Percentiles rank a stretch among this genome's conserved stretches.
Evolutionary conservation across 2,888 invertebrate genomes (phyloP).

Genomic region (Nycteola revayana): DNA sequence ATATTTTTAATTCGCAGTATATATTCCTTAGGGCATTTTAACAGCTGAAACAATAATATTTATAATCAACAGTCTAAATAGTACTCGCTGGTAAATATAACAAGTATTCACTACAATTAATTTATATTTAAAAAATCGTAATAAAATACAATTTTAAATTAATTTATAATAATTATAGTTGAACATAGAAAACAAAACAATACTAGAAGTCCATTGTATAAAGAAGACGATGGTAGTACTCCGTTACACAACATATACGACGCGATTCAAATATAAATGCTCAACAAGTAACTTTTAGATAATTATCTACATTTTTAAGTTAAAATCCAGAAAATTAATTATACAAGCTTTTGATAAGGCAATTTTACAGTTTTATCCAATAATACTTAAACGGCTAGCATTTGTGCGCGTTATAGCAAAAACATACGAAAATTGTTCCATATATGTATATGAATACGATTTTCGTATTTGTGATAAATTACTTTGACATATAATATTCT

Average conservation of each 20-base stretch:
- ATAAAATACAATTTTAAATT: slow-evolving; percentile 7
- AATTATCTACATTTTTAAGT: slow-evolving; percentile 19
- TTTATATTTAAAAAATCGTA: slow-evolving; percentile 9
- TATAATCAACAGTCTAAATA: slow-evolving; percentile 29
- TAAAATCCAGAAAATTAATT: slow-evolving; percentile 40
- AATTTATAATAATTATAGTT: slow-evolving; percentile 13
- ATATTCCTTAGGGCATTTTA: slow-evolving; percentile 32
- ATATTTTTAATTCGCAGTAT: slow-evolving; percentile 36
- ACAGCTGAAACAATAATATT: slow-evolving; percentile 32
- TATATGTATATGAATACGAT: too few species aligned
- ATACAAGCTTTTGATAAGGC: slow-evolving; percentile 17
- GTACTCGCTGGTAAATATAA: slow-evolving; percentile 20
- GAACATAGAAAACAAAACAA: slow-evolving; percentile 17
- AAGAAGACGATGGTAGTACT: slow-evolving; percentile 14
- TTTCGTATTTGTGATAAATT: too few species aligned
- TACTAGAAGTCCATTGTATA: slow-evolving; percentile 18
- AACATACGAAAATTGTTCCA: too few species aligned
- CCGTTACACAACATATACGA: slow-evolving; percentile 11
- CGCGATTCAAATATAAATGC: slow-evolving; percentile 18
- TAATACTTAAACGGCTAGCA: slow-evolving; percentile 2
- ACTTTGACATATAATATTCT: too few species aligned
- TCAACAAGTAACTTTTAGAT: slow-evolving; percentile 20
- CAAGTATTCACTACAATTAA: slow-evolving; percentile 9
- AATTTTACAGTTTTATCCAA: slow-evolving; percentile 3
- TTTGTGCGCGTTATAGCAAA: slow-evolving; percentile 27